Conservation (phyloP, 2,797 vertebrate genomes). For the Phoxinus dragarum region DNA sequence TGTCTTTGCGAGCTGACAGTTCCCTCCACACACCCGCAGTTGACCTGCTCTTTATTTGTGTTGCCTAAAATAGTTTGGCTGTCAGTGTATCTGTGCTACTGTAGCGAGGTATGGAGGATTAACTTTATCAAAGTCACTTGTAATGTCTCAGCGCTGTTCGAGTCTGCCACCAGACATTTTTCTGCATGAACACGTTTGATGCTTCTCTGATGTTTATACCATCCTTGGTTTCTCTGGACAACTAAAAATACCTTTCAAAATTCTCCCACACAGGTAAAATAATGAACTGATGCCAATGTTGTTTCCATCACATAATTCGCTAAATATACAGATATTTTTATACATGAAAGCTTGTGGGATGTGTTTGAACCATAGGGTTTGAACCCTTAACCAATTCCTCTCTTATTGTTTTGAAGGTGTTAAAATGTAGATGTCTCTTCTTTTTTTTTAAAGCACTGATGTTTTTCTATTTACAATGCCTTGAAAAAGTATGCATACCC, state of each 20-base stretch:
- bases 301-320: background rate
- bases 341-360: constrained; percentile 9
- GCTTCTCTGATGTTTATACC: constrained; percentile 8
- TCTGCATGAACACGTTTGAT: background rate
- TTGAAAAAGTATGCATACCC: background rate
- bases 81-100: constrained; percentile 37
- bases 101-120: constrained; percentile 12
- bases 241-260: constrained; percentile 43
- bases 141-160: background rate
- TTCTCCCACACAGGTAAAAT: constrained; percentile 25
- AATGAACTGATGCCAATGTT: constrained; percentile 1
- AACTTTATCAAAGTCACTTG: constrained; percentile 38
- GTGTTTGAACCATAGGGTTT: background rate
- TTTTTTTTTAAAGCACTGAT: background rate
- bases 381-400: background rate
- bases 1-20: constrained; percentile 56
- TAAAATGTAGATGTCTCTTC: background rate
- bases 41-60: constrained; percentile 57
- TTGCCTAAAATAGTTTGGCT: constrained; percentile 54
- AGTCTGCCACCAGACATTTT: constrained; percentile 1
- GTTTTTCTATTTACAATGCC: background rate
- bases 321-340: background rate
- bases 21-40: constrained; percentile 48
- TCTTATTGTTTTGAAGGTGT: background rate
- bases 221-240: background rate